Evolutionary conservation across 2,888 invertebrate genomes (phyloP).

Genomic region (Allacma fusca): DNA sequence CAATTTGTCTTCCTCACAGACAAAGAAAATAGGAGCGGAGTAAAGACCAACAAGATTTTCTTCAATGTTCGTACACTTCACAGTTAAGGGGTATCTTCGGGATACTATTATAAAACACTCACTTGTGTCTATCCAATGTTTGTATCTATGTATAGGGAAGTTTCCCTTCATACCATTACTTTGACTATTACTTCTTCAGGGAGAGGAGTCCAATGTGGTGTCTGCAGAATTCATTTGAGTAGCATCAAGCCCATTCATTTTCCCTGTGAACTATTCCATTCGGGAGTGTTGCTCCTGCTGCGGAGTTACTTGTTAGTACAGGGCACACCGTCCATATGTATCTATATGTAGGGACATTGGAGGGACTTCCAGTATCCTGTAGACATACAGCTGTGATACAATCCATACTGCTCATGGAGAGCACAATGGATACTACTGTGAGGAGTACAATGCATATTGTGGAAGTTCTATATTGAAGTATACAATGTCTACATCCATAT

Average conservation of each 20-base stretch:
- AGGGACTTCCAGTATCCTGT: no score
- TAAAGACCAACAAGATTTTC: conserved; percentile 37
- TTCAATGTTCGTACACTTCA: conserved; percentile 21
- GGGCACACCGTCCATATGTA: no score
- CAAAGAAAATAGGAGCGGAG: conserved; percentile 41
- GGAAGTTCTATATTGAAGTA: no score
- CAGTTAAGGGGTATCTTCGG: not conserved
- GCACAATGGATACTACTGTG: no score
- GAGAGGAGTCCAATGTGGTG: not conserved
- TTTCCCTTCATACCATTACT: no score
- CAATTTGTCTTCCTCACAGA: conserved; percentile 46
- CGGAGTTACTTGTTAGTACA: no score
- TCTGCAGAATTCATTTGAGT: conserved; percentile 23
- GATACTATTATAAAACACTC: not conserved
- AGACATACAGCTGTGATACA: no score
- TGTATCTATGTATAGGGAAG: not conserved
- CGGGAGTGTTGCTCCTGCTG: not conserved
- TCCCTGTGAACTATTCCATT: not conserved
- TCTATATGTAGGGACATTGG: no score
- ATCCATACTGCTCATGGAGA: no score
- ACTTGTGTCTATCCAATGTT: not conserved
- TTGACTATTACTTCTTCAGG: not conserved
- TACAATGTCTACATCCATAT: no score
- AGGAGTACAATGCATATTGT: no score
- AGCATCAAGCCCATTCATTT: conserved; percentile 35